phyloP scores from a whole-genome alignment of 2,113 vertebrate species.

The Typhlomys cinereus region DNA sequence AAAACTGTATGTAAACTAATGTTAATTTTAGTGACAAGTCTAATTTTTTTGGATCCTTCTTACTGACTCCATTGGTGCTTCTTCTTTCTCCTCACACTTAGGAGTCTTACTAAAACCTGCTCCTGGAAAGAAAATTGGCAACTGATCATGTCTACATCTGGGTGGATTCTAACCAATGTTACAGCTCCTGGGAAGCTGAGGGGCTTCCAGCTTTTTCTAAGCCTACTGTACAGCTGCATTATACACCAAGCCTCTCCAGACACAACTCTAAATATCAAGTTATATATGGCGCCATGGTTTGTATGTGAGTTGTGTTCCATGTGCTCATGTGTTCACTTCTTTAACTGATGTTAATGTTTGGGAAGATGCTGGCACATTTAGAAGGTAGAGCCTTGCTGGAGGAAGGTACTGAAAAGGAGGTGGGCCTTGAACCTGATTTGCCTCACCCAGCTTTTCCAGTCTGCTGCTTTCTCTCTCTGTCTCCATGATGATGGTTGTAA shows the following conservation, averaged over 20 bases:
- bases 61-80: not conserved
- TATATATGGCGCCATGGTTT: conserved; percentile 7
- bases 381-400: no score
- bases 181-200: not conserved
- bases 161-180: not conserved
- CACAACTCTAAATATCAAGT: not conserved
- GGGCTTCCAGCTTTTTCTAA: not conserved
- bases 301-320: no score
- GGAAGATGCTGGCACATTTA: no score
- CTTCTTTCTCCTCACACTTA: not conserved
- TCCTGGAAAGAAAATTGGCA: not conserved
- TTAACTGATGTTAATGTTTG: no score
- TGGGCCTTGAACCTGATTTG: no score
- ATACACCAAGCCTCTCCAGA: not conserved
- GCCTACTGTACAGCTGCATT: not conserved
- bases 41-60: conserved; percentile 8
- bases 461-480: no score
- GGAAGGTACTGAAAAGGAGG: no score
- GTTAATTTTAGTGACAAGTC: not conserved
- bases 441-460: no score
- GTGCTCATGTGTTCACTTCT: no score
- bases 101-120: not conserved
- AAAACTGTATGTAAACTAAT: conserved; percentile 27
- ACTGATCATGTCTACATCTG: not conserved
- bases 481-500: no score